Evolutionary conservation across 2,797 vertebrate species (phyloP).

Genomic region (Sparidentex hasta): DNA sequence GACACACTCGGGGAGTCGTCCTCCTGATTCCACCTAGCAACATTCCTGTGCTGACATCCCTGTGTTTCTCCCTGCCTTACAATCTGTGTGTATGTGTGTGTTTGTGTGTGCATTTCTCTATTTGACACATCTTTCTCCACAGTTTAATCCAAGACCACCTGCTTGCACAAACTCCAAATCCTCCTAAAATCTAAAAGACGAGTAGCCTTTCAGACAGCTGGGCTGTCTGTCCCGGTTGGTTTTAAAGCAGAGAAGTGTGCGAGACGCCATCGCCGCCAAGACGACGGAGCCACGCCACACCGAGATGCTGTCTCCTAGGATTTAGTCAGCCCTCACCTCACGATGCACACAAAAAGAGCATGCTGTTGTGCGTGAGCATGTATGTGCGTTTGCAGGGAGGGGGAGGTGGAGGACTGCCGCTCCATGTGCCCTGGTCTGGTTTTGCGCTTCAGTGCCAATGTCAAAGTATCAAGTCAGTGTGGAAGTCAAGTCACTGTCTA

Average conservation of each 20-base stretch:
- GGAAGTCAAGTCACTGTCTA: slow-evolving; percentile 58
- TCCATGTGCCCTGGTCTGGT: slow-evolving; percentile 43
- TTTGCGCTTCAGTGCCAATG: slow-evolving; percentile 59
- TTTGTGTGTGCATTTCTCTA: slow-evolving; percentile 20
- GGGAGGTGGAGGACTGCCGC: background rate
- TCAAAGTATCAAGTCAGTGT: slow-evolving; percentile 63
- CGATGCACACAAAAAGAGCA: slow-evolving; percentile 32
- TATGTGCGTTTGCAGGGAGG: slow-evolving; percentile 19
- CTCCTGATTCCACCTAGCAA: slow-evolving; percentile 73
- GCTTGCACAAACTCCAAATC: slow-evolving; percentile 59
- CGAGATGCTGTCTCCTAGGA: slow-evolving; percentile 54
- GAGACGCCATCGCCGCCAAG: slow-evolving; percentile 42
- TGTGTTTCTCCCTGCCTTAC: slow-evolving; percentile 22
- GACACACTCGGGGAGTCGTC: slow-evolving; percentile 73
- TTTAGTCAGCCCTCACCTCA: slow-evolving; percentile 60
- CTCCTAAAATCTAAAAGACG: slow-evolving; percentile 61
- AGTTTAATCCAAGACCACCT: slow-evolving; percentile 66
- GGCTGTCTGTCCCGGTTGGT: slow-evolving; percentile 47
- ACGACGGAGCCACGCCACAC: slow-evolving; percentile 30
- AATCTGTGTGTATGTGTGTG: slow-evolving; percentile 24
- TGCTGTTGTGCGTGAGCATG: slow-evolving; percentile 19
- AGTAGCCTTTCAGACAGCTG: slow-evolving; percentile 36
- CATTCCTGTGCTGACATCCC: slow-evolving; percentile 70
- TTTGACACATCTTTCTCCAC: slow-evolving; percentile 41
- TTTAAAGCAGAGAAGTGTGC: slow-evolving; percentile 40